phyloP scores from a whole-genome alignment of 2,888 invertebrate genomes.

The Geophilus truncorum region DNA sequence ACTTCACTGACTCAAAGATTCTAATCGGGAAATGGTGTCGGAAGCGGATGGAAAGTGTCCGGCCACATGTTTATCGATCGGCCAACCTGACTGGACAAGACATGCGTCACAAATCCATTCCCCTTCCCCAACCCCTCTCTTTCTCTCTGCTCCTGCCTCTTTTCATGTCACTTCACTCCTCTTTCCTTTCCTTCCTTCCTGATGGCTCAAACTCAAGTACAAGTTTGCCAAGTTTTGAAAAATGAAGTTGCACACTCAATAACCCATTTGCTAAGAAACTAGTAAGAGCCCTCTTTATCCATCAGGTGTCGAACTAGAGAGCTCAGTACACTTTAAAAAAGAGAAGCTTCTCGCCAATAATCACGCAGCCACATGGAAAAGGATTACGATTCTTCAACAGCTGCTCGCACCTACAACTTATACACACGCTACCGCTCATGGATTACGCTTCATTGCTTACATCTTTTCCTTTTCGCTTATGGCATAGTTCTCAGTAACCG shows the following conservation, averaged over 20 bases:
- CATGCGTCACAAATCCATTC: not conserved
- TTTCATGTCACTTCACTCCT: slow-evolving; percentile 1
- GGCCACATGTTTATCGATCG: not conserved
- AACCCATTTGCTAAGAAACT: not conserved
- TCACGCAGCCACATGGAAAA: slow-evolving; percentile 4
- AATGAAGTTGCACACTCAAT: slow-evolving; percentile 4
- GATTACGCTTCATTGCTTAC: not conserved
- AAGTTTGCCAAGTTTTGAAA: not conserved
- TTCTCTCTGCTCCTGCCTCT: not conserved
- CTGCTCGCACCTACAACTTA: slow-evolving; percentile 10
- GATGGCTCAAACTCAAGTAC: not conserved
- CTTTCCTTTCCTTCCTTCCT: not conserved
- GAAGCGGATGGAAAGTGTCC: slow-evolving; percentile 10
- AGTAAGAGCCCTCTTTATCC: not conserved
- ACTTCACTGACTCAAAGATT: slow-evolving; percentile 10
- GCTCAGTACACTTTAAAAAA: not conserved
- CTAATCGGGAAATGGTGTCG: not conserved
- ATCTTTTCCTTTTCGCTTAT: not conserved
- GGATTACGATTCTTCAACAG: slow-evolving; percentile 10
- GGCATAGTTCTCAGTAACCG: not conserved
- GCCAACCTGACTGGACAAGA: not conserved
- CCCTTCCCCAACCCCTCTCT: too few species aligned
- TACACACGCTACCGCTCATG: slow-evolving; percentile 4
- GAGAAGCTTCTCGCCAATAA: not conserved
- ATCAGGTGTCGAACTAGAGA: not conserved